Evolutionary conservation across 1,140 invertebrate species (phyloP).

Genomic region (Bombus vancouverensis): DNA sequence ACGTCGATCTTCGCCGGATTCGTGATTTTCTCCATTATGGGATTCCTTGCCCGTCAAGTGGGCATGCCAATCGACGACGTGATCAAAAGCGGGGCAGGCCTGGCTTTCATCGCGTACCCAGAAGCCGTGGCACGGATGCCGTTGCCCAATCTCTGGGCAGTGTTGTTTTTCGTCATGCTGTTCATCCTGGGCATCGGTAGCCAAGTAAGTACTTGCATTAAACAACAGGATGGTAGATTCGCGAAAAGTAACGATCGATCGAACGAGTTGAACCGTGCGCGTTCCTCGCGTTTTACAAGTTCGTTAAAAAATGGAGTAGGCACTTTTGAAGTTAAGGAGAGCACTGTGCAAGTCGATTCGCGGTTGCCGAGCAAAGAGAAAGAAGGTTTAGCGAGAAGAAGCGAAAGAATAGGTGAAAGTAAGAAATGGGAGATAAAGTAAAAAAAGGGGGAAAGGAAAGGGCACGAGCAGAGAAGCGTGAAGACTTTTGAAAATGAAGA

Average conservation of each 20-base stretch:
- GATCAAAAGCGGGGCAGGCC: constrained; percentile 87
- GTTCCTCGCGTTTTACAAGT: background rate
- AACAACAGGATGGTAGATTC: background rate
- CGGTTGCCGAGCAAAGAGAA: background rate
- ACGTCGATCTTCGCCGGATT: constrained; percentile 90
- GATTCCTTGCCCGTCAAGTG: constrained; percentile 88
- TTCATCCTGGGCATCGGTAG: constrained; percentile 90
- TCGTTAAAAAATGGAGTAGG: background rate
- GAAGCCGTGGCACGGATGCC: constrained; percentile 92
- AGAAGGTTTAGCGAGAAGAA: background rate
- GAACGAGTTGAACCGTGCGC: background rate
- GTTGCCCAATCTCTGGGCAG: constrained; percentile 89
- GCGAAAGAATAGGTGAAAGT: background rate
- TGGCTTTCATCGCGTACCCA: constrained; percentile 92
- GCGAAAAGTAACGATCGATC: constrained; percentile 8
- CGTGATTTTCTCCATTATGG: constrained; percentile 92
- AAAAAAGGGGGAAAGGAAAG: background rate
- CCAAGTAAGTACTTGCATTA: constrained; percentile 79
- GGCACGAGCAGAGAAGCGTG: background rate
- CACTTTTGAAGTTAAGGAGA: background rate
- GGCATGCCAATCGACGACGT: constrained; percentile 85
- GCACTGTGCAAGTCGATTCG: background rate
- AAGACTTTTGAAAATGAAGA: constrained; percentile 33
- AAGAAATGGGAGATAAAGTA: background rate
- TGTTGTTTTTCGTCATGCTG: constrained; percentile 93